Evolutionary conservation across 2,888 invertebrate species (phyloP), one percentile per base, ranked within the genome.

Genomic region (Agriotes lineatus): DNA sequence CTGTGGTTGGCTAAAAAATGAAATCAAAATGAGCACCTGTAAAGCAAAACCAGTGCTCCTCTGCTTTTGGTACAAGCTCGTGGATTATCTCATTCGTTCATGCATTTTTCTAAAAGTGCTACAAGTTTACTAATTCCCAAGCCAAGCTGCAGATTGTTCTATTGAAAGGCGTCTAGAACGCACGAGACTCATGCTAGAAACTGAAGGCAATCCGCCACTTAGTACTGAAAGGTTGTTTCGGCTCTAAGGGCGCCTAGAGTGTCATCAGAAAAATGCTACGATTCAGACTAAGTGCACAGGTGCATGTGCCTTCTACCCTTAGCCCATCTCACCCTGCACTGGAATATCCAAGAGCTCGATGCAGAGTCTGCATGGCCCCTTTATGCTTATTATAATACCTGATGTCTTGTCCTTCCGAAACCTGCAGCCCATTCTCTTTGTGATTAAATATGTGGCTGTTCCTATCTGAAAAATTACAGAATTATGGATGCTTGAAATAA

Each of bases 391-490:
- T 82, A 80, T 25, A 25, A 25, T 85, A 86, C 85, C 85, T 85
- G 76, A 81, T 76, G 70, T 81, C 82, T 75, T 76, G 74, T 60
- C 76, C 77, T 70, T 78, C 77, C 44, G 77, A 76, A 75, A 91
- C 82, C 77, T 87, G 87, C 78, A 91, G 83, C 60, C 91, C 91
- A 76, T 86, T 83, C 65, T 84, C 90, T 84, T 91, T 91, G 85
- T 91, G 91, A 81, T 88, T 91, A 84, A 92, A 92, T 80, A 91
- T 91, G 80, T 89, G 91, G 76, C 90, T 90, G 72, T 85, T 85
- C 80, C 83, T 83, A 79, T 85, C 85, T 85, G 78, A 18, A 83
- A 82, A 50, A 61, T 30, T 20, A 68, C n/a, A 19, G 42, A 14
- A 42, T 42, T 42, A 42, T n/a, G 5, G 14, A 1, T 14, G 14